Conservation (phyloP, 2,797 vertebrate genomes). For the Lepidocolaptes lacrymiger region DNA sequence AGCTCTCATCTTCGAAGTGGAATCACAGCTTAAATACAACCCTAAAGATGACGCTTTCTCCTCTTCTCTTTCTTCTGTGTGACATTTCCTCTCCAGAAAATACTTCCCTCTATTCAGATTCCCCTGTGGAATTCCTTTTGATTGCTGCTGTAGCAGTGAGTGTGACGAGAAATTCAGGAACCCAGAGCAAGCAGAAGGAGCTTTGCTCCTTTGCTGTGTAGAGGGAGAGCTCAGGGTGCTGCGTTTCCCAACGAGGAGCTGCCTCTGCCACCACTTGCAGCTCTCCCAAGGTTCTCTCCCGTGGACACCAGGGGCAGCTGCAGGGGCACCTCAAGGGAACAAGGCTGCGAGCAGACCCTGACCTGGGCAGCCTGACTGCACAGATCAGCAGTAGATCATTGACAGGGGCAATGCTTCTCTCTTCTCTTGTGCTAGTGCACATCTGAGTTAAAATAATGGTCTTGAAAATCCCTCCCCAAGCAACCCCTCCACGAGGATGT, state of each 20-base stretch:
- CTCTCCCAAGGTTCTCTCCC: not conserved
- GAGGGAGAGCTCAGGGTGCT: not conserved
- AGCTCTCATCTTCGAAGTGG: not conserved
- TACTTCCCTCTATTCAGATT: not conserved
- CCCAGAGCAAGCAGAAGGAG: not conserved
- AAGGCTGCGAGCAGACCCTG: not conserved
- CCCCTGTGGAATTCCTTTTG: not conserved
- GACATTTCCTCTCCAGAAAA: conserved; percentile 6
- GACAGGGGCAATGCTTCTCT: not conserved
- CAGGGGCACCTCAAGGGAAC: fast-evolving
- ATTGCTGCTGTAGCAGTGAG: not conserved
- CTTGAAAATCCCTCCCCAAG: not conserved
- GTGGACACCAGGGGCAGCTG: not conserved
- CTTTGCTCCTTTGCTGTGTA: fast-evolving
- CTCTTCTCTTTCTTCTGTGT: not conserved
- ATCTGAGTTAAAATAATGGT: not conserved
- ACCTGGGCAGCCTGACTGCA: fast-evolving
- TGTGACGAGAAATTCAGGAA: not conserved
- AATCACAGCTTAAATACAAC: not conserved
- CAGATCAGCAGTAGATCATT: not conserved
- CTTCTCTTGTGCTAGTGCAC: not conserved
- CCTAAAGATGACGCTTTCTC: not conserved
- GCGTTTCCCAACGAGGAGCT: fast-evolving
- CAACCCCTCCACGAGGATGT: not conserved
- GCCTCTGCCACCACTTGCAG: not conserved